Evolutionary conservation across 2,113 vertebrate genomes (phyloP).

Genomic region (Peucedramus taeniatus): DNA sequence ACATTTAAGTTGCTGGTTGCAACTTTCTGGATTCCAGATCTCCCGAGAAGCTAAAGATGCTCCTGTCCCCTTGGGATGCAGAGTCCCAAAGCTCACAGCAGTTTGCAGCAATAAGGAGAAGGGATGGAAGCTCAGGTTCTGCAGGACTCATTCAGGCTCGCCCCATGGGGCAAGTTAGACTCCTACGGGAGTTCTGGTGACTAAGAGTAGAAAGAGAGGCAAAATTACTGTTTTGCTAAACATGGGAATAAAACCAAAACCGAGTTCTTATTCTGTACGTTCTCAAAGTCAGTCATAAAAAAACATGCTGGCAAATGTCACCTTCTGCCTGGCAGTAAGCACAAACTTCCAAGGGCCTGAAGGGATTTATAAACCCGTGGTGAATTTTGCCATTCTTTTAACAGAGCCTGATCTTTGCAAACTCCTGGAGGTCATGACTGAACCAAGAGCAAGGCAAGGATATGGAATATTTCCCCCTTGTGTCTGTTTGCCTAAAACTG

Average conservation of each 20-base stretch:
- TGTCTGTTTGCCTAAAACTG: not conserved
- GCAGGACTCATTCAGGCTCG: not conserved
- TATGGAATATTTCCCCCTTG: not conserved
- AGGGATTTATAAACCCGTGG: constrained; percentile 1
- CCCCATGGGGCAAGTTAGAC: not conserved
- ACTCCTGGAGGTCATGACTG: not conserved
- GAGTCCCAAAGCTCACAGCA: not conserved
- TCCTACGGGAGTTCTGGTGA: not conserved
- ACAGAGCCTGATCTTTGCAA: not conserved
- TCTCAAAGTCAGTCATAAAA: constrained; percentile 27
- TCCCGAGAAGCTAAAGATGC: not conserved
- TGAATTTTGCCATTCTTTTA: constrained; percentile 37
- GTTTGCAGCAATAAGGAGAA: not conserved
- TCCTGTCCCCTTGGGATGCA: not conserved
- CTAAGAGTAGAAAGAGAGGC: not conserved
- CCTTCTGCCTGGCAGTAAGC: constrained; percentile 40
- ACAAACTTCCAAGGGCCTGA: constrained; percentile 33
- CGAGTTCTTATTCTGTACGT: not conserved
- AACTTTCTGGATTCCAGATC: not conserved
- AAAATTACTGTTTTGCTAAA: constrained; percentile 34
- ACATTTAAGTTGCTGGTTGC: not conserved
- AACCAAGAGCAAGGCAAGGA: constrained; percentile 6
- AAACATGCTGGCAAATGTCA: constrained; percentile 40
- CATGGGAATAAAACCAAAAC: not conserved
- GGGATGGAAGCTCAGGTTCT: not conserved